These are phyloP conservation scores for Proisotoma minuta DNA, from an alignment of 2,888 invertebrate species.

Conservation along the genomic window DNA sequence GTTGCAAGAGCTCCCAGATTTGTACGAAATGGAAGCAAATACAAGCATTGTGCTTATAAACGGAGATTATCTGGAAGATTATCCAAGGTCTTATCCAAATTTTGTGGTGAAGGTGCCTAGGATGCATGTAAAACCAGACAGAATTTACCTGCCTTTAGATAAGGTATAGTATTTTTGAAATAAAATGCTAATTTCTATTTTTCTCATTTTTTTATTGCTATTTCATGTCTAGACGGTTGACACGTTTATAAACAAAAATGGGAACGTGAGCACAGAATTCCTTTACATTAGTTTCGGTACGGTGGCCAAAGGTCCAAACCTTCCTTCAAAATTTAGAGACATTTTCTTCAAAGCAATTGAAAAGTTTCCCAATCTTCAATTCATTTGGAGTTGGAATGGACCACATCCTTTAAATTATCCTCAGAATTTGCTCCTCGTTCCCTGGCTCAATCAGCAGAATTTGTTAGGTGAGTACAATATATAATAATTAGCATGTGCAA, in stretches of 20 bases:
- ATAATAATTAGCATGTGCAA: background rate
- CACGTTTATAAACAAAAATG: background rate
- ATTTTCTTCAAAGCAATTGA: constrained; percentile 32
- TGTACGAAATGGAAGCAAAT: background rate
- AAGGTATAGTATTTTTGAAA: no score
- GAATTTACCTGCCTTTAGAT: background rate
- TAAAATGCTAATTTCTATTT: no score
- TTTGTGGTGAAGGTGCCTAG: constrained; percentile 7
- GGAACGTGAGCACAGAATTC: constrained; percentile 17
- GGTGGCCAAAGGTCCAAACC: constrained; percentile 27
- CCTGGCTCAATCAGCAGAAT: constrained; percentile 40
- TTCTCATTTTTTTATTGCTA: no score
- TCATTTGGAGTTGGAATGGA: constrained; percentile 40
- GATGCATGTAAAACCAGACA: background rate
- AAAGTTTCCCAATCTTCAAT: constrained; percentile 28
- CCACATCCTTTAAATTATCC: constrained; percentile 47
- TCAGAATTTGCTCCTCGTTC: constrained; percentile 45
- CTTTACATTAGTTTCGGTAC: constrained; percentile 35
- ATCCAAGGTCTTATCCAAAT: background rate
- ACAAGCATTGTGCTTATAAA: constrained; percentile 3
- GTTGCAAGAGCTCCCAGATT: background rate
- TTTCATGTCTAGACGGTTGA: no score
- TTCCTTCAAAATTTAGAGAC: constrained; percentile 12
- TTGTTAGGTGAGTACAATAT: constrained; percentile 19
- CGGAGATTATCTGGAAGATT: constrained; percentile 11